Evolutionary conservation across 2,797 vertebrate genomes (phyloP), one percentile per base, ranked within the genome.

Genomic region (Tympanoctomys barrerae): DNA sequence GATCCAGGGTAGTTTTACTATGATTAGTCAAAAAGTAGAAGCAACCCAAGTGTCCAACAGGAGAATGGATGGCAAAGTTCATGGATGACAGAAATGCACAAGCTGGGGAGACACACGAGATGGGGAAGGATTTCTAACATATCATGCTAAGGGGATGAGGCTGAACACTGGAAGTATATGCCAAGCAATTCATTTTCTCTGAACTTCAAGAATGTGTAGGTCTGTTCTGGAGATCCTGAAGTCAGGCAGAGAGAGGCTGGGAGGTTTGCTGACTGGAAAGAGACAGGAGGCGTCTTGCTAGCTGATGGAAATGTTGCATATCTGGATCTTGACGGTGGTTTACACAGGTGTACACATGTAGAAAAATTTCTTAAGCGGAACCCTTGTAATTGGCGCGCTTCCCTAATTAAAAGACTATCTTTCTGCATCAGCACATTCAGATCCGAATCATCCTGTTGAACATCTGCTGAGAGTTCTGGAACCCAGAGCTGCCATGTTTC

Each of bases 401-500:
- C 61, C 59, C 75, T 21, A 7, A 70, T 78, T 24, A 36, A 62
- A 68, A 86, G 80, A 6, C 36, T n/a, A 18, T 36, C 62, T 66
- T 77, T 71, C 31, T 14, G 1, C 5, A 39, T 22, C 42, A 59
- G 75, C 54, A 4, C 21, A 21, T 19, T 68, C 7, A 1, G 68
- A 10, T 46, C 4, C 5, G 62, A 13, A 42, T 49, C 79, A 2
- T 46, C 49, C 88, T 62, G 80, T 2, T 1, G 5, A 31, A 39
- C n/a, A 36, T 13, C 36, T 16, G 49, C 1, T 11, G 80, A 31
- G 12, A 5, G 8, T 11, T 24, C 61, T 4, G 1, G 26, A 0
- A 19, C 4, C 12, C n/a, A 18, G 26, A 28, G 9, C 2, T 0
- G 1, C 1, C 4, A 0, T 4, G 22, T 16, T 5, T n/a, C 19